Conservation (phyloP, 1,140 invertebrate genomes). For the Campoletis sonorensis region DNA sequence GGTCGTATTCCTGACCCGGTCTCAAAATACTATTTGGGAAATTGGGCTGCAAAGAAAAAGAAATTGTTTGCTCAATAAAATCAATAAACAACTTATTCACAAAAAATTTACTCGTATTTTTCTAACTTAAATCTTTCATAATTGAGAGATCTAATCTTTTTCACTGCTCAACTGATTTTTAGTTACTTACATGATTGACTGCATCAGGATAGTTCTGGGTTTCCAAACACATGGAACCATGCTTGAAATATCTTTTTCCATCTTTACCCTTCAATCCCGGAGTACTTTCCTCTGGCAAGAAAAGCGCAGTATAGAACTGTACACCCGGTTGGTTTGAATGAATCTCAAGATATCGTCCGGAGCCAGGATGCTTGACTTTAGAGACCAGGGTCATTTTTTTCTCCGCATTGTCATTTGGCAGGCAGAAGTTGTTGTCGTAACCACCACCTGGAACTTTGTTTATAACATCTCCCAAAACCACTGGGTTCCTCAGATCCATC, state of each 20-base stretch:
- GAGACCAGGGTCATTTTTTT: conserved; percentile 62
- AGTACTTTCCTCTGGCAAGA: conserved; percentile 77
- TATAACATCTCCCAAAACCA: conserved; percentile 76
- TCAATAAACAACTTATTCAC: conserved; percentile 15
- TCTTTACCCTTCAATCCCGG: conserved; percentile 82
- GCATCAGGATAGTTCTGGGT: conserved; percentile 96
- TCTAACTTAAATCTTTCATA: no score
- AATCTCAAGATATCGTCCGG: conserved; percentile 86
- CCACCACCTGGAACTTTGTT: conserved; percentile 76
- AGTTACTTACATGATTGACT: conserved; percentile 84
- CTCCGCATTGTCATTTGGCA: conserved; percentile 62
- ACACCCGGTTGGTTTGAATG: conserved; percentile 92
- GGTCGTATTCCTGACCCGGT: conserved; percentile 85
- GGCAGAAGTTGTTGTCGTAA: conserved; percentile 84
- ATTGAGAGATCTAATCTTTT: background rate
- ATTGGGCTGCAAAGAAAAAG: conserved; percentile 78
- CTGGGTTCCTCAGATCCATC: conserved; percentile 79
- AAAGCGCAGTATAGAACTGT: conserved; percentile 93
- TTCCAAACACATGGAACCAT: conserved; percentile 92
- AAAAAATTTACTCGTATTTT: no score
- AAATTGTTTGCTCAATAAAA: conserved; percentile 23
- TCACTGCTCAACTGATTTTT: background rate
- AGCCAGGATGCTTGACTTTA: conserved; percentile 81
- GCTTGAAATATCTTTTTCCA: conserved; percentile 83
- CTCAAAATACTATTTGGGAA: conserved; percentile 86